Evolutionary conservation across 2,797 vertebrate species (phyloP).

Genomic region (Echeneis naucrates): DNA sequence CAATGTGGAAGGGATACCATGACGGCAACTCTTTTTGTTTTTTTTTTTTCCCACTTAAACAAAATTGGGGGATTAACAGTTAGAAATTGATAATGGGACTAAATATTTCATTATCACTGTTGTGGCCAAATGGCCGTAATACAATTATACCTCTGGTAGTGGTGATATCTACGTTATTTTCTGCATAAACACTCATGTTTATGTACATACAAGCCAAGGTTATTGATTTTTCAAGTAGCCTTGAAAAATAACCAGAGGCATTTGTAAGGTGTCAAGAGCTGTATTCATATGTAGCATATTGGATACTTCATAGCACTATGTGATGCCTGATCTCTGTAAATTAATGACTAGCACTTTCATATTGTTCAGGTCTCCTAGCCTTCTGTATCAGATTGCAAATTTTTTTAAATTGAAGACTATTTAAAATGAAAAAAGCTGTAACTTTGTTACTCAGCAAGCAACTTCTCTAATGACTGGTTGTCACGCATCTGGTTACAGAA

Average conservation of each 20-base stretch:
- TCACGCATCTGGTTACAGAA: constrained; percentile 80
- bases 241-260: constrained; percentile 88
- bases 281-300: constrained; percentile 99
- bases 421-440: constrained; percentile 85
- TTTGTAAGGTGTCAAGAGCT: constrained; percentile 88
- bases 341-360: constrained; percentile 99
- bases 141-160: constrained; percentile 93
- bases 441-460: constrained; percentile 85
- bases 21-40: constrained; percentile 89
- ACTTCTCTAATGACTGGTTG: constrained; percentile 80
- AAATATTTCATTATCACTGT: constrained; percentile 92
- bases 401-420: constrained; percentile 89
- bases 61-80: constrained; percentile 85
- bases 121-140: constrained; percentile 90
- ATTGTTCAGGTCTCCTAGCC: constrained; percentile 99
- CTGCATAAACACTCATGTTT: constrained; percentile 89
- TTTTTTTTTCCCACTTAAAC: constrained; percentile 84
- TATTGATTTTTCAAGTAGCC: constrained; percentile 93
- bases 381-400: constrained; percentile 99
- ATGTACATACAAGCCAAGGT: constrained; percentile 96
- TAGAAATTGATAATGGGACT: constrained; percentile 92
- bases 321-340: constrained; percentile 98
- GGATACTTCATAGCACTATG: constrained; percentile 99
- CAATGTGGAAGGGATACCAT: constrained; percentile 87
- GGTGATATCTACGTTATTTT: constrained; percentile 87